Conservation (phyloP, 2,797 vertebrate species). For the Otus scops region DNA sequence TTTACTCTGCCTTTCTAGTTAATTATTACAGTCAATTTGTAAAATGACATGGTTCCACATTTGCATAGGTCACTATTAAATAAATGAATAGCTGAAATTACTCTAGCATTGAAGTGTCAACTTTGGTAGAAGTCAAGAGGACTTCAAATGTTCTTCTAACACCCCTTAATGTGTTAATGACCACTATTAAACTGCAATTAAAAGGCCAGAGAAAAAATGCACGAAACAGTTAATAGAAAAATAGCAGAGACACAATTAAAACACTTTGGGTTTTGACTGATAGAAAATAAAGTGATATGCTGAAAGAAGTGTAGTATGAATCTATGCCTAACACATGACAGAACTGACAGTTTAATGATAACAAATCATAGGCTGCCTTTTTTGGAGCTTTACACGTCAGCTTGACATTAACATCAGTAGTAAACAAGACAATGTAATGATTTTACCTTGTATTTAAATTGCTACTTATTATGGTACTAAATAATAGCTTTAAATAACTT, state of each 20-base stretch:
- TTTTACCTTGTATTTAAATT: constrained; percentile 81
- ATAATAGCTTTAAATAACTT: constrained; percentile 82
- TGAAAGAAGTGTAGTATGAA: constrained; percentile 81
- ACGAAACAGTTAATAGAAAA: constrained; percentile 89
- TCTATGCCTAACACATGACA: constrained; percentile 81
- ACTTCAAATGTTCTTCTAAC: constrained; percentile 88
- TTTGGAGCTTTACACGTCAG: constrained; percentile 70
- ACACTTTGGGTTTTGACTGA: constrained; percentile 79
- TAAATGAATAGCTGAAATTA: constrained; percentile 90
- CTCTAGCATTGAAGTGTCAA: constrained; percentile 91
- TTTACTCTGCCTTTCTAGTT: constrained; percentile 86
- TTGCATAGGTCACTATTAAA: constrained; percentile 95
- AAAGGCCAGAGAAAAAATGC: constrained; percentile 83
- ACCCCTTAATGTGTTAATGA: constrained; percentile 94
- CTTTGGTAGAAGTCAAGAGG: constrained; percentile 89
- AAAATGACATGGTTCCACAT: constrained; percentile 87
- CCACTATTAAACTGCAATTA: constrained; percentile 94
- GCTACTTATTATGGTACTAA: constrained; percentile 80
- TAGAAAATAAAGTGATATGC: constrained; percentile 84
- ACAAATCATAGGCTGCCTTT: constrained; percentile 86
- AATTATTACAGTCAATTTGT: constrained; percentile 91
- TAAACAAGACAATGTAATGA: constrained; percentile 83
- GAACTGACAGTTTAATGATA: constrained; percentile 90
- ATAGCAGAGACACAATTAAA: constrained; percentile 82
- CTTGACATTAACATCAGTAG: constrained; percentile 81